A percentile compares a stretch with the other conserved stretches of the same genome.
These are phyloP conservation scores for Palythoa heliodiscus DNA, from an alignment of 92 coral and sea anemone species.

Conservation along the genomic window DNA sequence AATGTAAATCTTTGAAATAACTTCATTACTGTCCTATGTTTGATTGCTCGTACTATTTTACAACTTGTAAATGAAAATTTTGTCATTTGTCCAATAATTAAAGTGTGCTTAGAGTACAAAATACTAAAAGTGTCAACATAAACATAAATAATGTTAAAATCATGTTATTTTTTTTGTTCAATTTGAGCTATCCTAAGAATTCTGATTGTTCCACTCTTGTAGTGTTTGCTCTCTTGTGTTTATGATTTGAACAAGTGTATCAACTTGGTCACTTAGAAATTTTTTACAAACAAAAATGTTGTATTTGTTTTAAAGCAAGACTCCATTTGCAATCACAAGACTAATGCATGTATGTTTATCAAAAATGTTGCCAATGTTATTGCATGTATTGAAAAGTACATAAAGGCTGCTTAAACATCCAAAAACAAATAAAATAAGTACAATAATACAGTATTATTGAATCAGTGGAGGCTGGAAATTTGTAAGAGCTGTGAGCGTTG, in stretches of 20 bases:
- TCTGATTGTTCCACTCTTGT: background rate
- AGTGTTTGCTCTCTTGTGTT: background rate
- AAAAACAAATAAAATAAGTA: background rate
- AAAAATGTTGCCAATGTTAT: background rate
- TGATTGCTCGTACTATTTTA: background rate
- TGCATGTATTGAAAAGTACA: background rate
- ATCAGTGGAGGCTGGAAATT: constrained; percentile 63
- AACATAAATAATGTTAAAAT: background rate
- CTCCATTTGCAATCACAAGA: constrained; percentile 1
- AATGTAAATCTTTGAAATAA: background rate
- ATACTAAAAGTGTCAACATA: constrained; percentile 4
- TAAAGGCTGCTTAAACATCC: background rate
- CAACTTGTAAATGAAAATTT: background rate
- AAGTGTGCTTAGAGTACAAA: constrained; percentile 6
- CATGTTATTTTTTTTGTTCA: constrained; percentile 1
- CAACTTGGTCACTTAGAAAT: background rate
- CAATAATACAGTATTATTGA: background rate
- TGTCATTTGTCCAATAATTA: background rate
- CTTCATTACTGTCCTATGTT: background rate
- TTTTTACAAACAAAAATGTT: background rate
- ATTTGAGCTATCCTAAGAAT: constrained; percentile 1
- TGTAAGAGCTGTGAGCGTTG: constrained; percentile 55
- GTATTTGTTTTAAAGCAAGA: constrained; percentile 4
- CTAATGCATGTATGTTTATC: constrained; percentile 1
- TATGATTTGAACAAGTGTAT: constrained; percentile 1